A percentile compares a stretch with the other conserved stretches of the same genome.
Conservation (phyloP, 92 coral and sea anemone species). For the Phymanthus crucifer region DNA sequence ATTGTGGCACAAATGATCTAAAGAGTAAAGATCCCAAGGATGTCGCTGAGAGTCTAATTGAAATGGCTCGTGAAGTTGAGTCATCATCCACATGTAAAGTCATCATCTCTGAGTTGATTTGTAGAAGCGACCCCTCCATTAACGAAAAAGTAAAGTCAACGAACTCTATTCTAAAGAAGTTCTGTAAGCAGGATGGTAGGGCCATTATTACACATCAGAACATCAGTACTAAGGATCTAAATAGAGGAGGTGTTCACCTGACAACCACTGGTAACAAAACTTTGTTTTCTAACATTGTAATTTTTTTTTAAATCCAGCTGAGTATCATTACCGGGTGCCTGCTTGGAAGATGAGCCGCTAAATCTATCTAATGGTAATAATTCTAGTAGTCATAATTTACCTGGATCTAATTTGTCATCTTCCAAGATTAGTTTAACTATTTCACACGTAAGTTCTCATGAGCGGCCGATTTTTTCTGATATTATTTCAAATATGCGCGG, state of each 20-base stretch:
- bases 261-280: not conserved
- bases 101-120: not conserved
- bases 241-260: not conserved
- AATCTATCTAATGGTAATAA: too few relatives aligned
- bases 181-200: not conserved
- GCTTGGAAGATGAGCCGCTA: too few relatives aligned
- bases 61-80: not conserved
- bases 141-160: not conserved
- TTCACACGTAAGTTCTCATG: too few relatives aligned
- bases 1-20: slow-evolving; percentile 11
- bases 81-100: not conserved
- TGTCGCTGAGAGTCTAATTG: not conserved
- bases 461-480: too few relatives aligned
- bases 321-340: too few relatives aligned
- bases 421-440: too few relatives aligned
- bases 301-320: not conserved
- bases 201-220: not conserved
- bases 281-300: too few relatives aligned
- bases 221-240: not conserved
- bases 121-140: not conserved
- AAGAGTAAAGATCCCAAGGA: not conserved
- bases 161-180: not conserved
- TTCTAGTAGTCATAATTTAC: too few relatives aligned
- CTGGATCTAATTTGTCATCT: too few relatives aligned
- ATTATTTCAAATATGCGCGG: too few relatives aligned